Base-by-base conservation (phyloP, 2,888 invertebrate species). In the Eupithecia pulchellata region DNA sequence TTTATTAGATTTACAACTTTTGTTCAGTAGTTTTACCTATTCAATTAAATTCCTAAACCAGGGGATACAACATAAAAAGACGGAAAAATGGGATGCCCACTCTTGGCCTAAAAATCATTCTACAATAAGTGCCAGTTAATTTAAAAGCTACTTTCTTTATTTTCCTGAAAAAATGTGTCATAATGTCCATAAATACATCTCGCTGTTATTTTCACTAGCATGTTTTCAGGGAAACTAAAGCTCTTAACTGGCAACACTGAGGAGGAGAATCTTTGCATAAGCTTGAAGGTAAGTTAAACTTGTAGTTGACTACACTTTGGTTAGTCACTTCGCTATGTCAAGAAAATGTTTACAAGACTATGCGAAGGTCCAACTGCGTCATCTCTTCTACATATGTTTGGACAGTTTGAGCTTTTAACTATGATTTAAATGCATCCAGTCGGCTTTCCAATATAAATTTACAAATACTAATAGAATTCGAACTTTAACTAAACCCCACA, bases 211-310 rank as follows among this genome's bases (percentile, higher is more conserved):
- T 47, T n/a, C 20, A 47, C 9, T 11, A 11, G 20, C 20, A 17
- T 25, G 20, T 20, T 36, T 11, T 34, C 1, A 5, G 20, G 52
- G 52, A 52, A 52, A 25, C 8, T 25, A 0, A 25, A 13, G 13
- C 25, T 32, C 32, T 20, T 52, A 25, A 11, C 52, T 25, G 52
- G 52, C 25, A 52, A 52, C 52, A 52, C 52, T 25, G 25, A 25
- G 6, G 17, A 39, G 4, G 25, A 52, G 20, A 34, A 61, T 69
- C 47, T 69, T 68, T 64, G 42, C 30, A 13, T 29, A 30, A 9
- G 39, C 34, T 32, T 39, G 11, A n/a, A n/a, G n/a, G n/a, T 62
- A 25, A 25, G 52, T 52, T 25, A 52, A 25, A 52, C 52, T 52
- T 25, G 52, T 52, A 52, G 52, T 52, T 25, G 52, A 52, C 52